Conservation (phyloP, 2,888 invertebrate genomes). For the Scaptomyza polygonia region DNA sequence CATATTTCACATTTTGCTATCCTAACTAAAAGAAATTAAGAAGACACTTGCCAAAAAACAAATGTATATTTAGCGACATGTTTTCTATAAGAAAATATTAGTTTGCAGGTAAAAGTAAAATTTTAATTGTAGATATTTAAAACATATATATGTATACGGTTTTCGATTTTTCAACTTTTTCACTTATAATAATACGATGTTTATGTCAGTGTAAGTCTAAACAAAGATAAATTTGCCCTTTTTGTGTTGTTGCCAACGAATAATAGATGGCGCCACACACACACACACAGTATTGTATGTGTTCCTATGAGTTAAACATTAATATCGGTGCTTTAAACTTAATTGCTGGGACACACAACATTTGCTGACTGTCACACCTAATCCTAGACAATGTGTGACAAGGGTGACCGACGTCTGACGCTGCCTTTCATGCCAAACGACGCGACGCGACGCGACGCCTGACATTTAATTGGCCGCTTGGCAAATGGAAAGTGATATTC, state of each 20-base stretch:
- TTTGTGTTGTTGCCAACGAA: slow-evolving; percentile 3
- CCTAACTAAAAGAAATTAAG: not conserved
- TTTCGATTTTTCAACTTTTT: too few relatives aligned
- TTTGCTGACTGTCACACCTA: slow-evolving; percentile 29
- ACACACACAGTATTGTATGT: too few relatives aligned
- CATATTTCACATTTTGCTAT: not conserved
- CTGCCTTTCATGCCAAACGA: not conserved
- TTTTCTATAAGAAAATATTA: too few relatives aligned
- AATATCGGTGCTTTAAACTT: slow-evolving; percentile 3
- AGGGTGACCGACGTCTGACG: not conserved
- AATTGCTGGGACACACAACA: slow-evolving; percentile 35
- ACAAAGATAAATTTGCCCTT: not conserved
- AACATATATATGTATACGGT: too few relatives aligned
- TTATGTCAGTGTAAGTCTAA: too few relatives aligned
- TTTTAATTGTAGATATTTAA: too few relatives aligned
- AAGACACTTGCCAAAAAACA: not conserved
- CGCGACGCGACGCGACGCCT: too few relatives aligned
- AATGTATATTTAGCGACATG: too few relatives aligned
- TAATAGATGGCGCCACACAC: slow-evolving; percentile 24
- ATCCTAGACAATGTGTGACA: slow-evolving; percentile 17
- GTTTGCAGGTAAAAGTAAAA: too few relatives aligned
- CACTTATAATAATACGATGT: too few relatives aligned
- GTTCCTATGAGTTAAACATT: not conserved
- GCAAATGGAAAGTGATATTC: slow-evolving; percentile 20
- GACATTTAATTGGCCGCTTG: not conserved